Evolutionary conservation across 1,140 invertebrate genomes (phyloP).

Genomic region (Scaptomyza montana): DNA sequence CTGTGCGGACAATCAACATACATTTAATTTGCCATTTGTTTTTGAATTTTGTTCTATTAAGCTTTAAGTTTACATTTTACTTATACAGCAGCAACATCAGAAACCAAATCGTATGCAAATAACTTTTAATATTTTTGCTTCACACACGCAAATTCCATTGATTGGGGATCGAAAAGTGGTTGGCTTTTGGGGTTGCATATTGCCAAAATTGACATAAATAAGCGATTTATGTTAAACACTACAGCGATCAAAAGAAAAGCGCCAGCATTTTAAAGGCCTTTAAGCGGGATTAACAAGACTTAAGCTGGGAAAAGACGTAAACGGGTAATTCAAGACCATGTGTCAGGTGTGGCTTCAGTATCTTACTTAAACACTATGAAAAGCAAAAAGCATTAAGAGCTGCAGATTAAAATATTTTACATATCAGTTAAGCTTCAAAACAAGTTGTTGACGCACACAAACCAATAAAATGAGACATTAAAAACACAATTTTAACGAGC

Average conservation of each 20-base stretch:
- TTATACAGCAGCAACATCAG: constrained; percentile 1
- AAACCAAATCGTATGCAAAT: constrained; percentile 37
- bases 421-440: constrained; percentile 15
- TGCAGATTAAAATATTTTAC: background rate
- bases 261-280: constrained; percentile 30
- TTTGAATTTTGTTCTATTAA: background rate
- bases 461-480: background rate
- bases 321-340: background rate
- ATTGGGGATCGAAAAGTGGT: too few relatives aligned
- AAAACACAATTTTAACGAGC: too few relatives aligned
- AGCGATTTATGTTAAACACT: constrained; percentile 46
- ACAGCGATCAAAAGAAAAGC: constrained; percentile 40
- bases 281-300: constrained; percentile 26
- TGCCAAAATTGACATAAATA: constrained; percentile 39
- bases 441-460: constrained; percentile 7
- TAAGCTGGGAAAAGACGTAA: background rate
- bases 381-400: too few relatives aligned
- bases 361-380: background rate
- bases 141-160: background rate
- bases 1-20: constrained; percentile 15
- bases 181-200: background rate
- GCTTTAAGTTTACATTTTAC: constrained; percentile 23
- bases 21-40: constrained; percentile 28
- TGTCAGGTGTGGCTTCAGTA: constrained; percentile 8
- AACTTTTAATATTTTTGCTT: constrained; percentile 43